Percentiles rank a stretch among this genome's conserved stretches.
Evolutionary conservation across 2,888 invertebrate species (phyloP).

Genomic region (Itoplectis maculator): DNA sequence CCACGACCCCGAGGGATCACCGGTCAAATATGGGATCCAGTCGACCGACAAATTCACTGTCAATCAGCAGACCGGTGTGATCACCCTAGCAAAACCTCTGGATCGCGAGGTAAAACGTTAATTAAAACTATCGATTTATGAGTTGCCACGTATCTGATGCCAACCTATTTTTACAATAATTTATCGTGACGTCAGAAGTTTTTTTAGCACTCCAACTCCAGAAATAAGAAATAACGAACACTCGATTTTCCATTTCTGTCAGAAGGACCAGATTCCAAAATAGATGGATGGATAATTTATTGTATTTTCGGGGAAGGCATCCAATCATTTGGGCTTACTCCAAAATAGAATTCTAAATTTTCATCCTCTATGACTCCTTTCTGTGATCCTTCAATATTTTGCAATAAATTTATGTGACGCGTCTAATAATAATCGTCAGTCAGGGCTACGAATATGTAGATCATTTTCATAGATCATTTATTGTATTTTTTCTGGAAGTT

Average conservation of each 20-base stretch:
- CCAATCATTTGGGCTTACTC: too few relatives aligned
- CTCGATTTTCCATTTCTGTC: too few relatives aligned
- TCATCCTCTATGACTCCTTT: too few relatives aligned
- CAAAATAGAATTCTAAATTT: too few relatives aligned
- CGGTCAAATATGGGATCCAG: constrained; percentile 89
- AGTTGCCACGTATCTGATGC: not conserved
- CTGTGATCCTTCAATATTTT: not conserved
- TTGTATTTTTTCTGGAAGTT: too few relatives aligned
- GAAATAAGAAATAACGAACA: too few relatives aligned
- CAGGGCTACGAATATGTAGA: not conserved
- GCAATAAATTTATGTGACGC: constrained; percentile 48
- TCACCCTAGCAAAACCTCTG: constrained; percentile 91
- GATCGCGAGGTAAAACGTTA: constrained; percentile 91
- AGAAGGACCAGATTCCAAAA: too few relatives aligned
- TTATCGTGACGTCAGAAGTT: not conserved
- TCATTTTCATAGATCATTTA: too few relatives aligned
- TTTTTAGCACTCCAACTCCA: not conserved
- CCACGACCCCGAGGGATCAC: constrained; percentile 92
- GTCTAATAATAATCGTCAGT: constrained; percentile 39
- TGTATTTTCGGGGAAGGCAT: too few relatives aligned
- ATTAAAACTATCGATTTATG: constrained; percentile 12
- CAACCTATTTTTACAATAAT: not conserved
- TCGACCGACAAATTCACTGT: constrained; percentile 94
- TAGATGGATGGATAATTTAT: too few relatives aligned
- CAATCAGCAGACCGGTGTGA: constrained; percentile 91